Evolutionary conservation across 2,888 invertebrate species (phyloP), one percentile per base, ranked within the genome.

Genomic region (Heliconius sara): DNA sequence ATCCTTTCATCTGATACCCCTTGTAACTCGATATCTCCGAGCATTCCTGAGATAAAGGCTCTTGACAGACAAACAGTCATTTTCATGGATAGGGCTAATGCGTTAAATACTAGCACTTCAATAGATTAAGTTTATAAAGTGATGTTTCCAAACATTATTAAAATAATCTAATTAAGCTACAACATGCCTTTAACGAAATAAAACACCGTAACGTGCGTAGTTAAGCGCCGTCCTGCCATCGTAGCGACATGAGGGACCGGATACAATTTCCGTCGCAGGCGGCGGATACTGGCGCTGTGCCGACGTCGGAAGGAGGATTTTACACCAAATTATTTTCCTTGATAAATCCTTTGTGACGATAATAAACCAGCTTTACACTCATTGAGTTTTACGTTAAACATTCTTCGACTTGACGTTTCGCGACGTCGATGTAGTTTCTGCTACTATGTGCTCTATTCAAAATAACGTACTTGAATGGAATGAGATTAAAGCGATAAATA

Each of bases 291-390:
- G 34, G 34, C 73, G 30, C 22, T 57, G 39, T 39, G 68, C 68
- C 39, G 39, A 43, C 68, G 68, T 22, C 34, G n/a, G 60, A 60
- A 34, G n/a, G 39, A 30, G 60, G 60, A 73, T 60, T 73, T 73
- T 60, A n/a, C 60, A 73, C 34, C 60, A 73, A 73, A 73, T 60
- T 39, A 73, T 34, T 73, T 60, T 57, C 34, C 34, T 73, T 73
- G 60, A 73, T 39, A 73, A 73, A 60, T 73, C 60, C 34, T 73
- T 60, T 60, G 73, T n/a, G 34, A 73, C 73, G 34, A n/a, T 73
- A 57, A 60, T 73, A 60, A 73, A 60, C 57, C 73, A 57, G 34
- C n/a, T 34, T 73, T 16, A 73, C 60, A 39, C 70, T 70, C 43
- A 47, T 70, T 70, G 70, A 70, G 25, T 47, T 47, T 43, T 25